Evolutionary conservation across 2,113 vertebrate species (phyloP), one percentile per base, ranked within the genome.

Genomic region (Tamias sibiricus): DNA sequence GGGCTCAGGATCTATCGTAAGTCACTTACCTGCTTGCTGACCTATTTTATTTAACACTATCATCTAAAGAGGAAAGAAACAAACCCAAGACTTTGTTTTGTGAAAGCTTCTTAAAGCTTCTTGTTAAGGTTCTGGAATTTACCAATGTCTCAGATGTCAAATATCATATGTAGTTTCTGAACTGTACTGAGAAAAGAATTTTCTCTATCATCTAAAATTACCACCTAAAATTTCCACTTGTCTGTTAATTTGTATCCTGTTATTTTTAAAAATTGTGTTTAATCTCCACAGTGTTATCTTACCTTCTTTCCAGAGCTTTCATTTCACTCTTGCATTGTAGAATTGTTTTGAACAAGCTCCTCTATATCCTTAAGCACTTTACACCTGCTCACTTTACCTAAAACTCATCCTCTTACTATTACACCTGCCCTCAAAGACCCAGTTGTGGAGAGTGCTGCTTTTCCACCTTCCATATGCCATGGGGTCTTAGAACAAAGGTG

Each of bases 361-460:
- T 6, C 30, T 37, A 4, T 1, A 10, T 71, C 20, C 32, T 72
- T 26, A 26, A 64, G 52, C 6, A 17, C 35, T 9, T 72, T 12
- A 44, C 2, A 57, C 14, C 47, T 57, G 47, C 12, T 12, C 16
- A 28, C 0, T 4, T 10, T 14, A 16, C 30, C 9, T 2, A 22
- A 40, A 44, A 11, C 12, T 19, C 37, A 1, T 4, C 20, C 19
- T 57, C 19, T 7, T 57, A 26, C 0, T 13, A 68, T 49, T 3
- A 2, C 1, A 13, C 17, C 4, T 4, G 8, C 17, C 40, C 59
- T 74, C 52, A 47, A 75, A n/a, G 10, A 22, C 3, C 22, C 5
- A 59, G 7, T 6, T 7, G 22, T 17, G 17, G 26, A 19, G 19
- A 12, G 24, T 0, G 3, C 26, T 12, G 9, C 1, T 8, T 69